Base-by-base conservation (phyloP, 2,888 invertebrate species). In the Nasonovia ribisnigri region DNA sequence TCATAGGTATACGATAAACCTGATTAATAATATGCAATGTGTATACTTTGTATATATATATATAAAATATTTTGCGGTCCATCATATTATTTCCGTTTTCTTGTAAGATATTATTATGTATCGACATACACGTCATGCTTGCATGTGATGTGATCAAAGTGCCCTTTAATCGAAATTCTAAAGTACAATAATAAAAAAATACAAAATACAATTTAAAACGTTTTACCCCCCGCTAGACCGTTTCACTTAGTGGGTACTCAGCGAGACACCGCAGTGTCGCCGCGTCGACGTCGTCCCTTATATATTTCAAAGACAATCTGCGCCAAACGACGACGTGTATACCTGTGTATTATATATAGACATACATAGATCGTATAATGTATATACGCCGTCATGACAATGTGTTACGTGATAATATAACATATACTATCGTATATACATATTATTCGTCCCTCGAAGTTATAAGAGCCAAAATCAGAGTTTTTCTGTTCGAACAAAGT, bases 211-310 rank as follows among this genome's bases (percentile, higher is more conserved):
- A 77, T 77, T 36, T 77, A 36, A 93, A 93, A 93, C 93, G 86
- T 51, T 90, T 87, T 90, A 93, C 93, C 90, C 93, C 93, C 93
- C 86, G 87, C 93, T 67, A 90, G 20, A 42, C 36, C 57, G 90
- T 84, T 90, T 16, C 84, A 84, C 92, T 88, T 42, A 67, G 60
- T 29, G 67, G 16, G 29, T 46, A 57, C 89, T 84, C 89, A 57
- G 89, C 84, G 46, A 87, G 89, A 93, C 36, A 84, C 84, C 84
- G 60, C 77, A 48, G 57, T 57, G n/a, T 60, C 54, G 43, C 84
- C 84, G 29, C 84, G 42, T 77, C 77, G 36, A 77, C 36, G 36
- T 77, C 77, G 20, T 77, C 36, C 77, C 77, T 77, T 77, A 77
- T 16, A 77, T 77, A 77, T 54, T 84, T 93, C 89, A 90, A 88